Base-by-base conservation (phyloP, 35 echinoderm and acorn worm species). In the Ophiothrix spiculata region DNA sequence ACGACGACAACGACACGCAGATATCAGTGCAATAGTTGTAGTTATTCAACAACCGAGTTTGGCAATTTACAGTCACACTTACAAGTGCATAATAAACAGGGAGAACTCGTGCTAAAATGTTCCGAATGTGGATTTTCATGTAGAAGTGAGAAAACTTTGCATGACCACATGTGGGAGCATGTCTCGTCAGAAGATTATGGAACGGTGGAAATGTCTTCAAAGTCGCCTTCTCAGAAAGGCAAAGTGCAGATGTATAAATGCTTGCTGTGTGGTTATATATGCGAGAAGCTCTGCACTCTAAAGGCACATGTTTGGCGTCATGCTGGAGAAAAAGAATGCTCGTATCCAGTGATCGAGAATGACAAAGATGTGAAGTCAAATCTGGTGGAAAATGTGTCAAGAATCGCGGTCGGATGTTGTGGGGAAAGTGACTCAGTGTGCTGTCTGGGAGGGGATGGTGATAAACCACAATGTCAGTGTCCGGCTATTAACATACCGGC, bases 251-350 rank as follows among this genome's bases (percentile, higher is more conserved):
- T 94, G 11, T 99, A 91, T 84, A 99, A 99, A 86, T 99, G 96
- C 45, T 40, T 90, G 17, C 82, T 99, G 8, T 99, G 96, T 86
- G 87, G 86, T 11, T 99, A 99, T 75, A 80, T 87, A 3, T 99
- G 96, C 83, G 92, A 94, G 75, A 99, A 94, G 56, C 75, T 99
- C 31, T 91, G 83, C 28, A 99, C 96, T 13, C 86, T 99, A n/a
- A 99, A 99, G 77, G 86, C 92, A 14, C 96, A 99, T 85, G 89
- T 90, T 17, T 99, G 96, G 96, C 78, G 92, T 75, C 96, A 99
- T 92, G 91, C 96, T 41, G 96, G 96, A 6, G 92, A 99, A 32
- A 86, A 84, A 63, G 90, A 83, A 33, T 99, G 96, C 60, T 91
- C 92, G 15, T 99, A 99, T 76, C 96, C 96, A 75, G 86, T 98